A percentile compares a stretch with the other conserved stretches of the same genome.
Conservation (phyloP, 2,888 invertebrate genomes). For the Herminia tarsipennalis region DNA sequence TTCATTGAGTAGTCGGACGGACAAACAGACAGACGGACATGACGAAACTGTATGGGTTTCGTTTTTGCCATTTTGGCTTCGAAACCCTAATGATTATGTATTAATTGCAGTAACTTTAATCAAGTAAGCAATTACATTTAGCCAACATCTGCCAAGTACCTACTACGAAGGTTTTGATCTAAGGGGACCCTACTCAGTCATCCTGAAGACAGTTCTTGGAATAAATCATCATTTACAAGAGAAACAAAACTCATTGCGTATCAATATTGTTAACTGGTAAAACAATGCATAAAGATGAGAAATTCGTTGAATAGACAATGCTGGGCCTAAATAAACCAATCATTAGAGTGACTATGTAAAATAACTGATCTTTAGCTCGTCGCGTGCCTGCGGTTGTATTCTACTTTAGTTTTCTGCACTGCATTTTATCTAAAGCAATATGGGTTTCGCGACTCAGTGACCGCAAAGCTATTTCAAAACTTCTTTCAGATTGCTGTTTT, state of each 20-base stretch:
- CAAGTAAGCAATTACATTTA: no score
- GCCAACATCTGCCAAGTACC: no score
- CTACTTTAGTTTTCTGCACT: slow-evolving; percentile 13
- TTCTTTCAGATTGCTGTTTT: no score
- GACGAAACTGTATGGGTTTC: no score
- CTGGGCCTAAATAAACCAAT: slow-evolving; percentile 47
- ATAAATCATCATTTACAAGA: slow-evolving; percentile 54
- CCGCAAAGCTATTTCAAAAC: no score
- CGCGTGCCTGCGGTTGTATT: slow-evolving; percentile 29
- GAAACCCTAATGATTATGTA: no score
- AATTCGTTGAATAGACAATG: slow-evolving; percentile 45
- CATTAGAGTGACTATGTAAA: slow-evolving; percentile 44
- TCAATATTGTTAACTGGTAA: slow-evolving; percentile 45
- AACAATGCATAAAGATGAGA: slow-evolving; percentile 55
- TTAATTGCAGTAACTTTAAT: no score
- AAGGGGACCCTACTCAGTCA: slow-evolving; percentile 34
- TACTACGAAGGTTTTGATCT: slow-evolving; percentile 22
- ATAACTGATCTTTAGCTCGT: slow-evolving; percentile 42
- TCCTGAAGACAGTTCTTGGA: slow-evolving; percentile 29
- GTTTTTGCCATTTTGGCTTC: no score
- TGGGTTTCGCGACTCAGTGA: no score
- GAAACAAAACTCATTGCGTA: slow-evolving; percentile 51
- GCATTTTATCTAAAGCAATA: not conserved
- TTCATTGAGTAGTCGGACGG: no score
- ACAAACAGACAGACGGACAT: no score